These are phyloP conservation scores for Lutjanus argentimaculatus DNA, from an alignment of 2,797 vertebrate genomes.

Conservation along the genomic window DNA sequence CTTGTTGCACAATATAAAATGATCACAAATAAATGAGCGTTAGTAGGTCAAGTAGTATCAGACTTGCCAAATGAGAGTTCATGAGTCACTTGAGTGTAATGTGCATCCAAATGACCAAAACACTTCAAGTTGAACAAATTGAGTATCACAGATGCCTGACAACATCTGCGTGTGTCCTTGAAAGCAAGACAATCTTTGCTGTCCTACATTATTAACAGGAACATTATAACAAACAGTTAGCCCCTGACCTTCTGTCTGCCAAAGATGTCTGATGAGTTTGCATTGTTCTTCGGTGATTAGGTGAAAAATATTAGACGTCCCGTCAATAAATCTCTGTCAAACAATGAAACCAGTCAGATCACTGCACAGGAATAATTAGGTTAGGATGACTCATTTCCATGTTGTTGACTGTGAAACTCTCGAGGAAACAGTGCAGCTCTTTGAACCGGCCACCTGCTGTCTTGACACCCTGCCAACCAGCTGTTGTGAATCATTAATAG, in stretches of 20 bases:
- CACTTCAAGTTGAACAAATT: conserved; percentile 2
- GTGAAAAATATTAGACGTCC: not conserved
- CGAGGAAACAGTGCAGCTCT: conserved; percentile 6
- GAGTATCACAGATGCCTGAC: conserved; percentile 9
- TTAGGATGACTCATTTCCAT: conserved; percentile 24
- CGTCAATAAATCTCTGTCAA: conserved; percentile 1
- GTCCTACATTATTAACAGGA: not conserved
- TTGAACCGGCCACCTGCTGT: conserved; percentile 31
- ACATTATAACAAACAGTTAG: not conserved
- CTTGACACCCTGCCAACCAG: not conserved
- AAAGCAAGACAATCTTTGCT: not conserved
- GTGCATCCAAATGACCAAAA: conserved; percentile 4
- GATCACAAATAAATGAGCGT: not conserved
- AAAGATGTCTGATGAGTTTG: not conserved
- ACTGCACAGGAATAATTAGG: conserved; percentile 16
- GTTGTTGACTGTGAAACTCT: conserved; percentile 4
- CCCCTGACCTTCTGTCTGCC: not conserved
- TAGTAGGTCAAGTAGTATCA: not conserved
- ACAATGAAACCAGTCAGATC: conserved; percentile 1
- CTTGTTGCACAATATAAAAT: not conserved
- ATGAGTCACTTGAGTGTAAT: conserved; percentile 9
- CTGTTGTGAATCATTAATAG: not conserved
- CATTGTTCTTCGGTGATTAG: not conserved
- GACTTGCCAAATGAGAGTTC: not conserved
- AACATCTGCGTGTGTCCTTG: not conserved